These are phyloP conservation scores for Syngnathus scovelli DNA, from an alignment of 2,113 vertebrate genomes.

Conservation along the genomic window DNA sequence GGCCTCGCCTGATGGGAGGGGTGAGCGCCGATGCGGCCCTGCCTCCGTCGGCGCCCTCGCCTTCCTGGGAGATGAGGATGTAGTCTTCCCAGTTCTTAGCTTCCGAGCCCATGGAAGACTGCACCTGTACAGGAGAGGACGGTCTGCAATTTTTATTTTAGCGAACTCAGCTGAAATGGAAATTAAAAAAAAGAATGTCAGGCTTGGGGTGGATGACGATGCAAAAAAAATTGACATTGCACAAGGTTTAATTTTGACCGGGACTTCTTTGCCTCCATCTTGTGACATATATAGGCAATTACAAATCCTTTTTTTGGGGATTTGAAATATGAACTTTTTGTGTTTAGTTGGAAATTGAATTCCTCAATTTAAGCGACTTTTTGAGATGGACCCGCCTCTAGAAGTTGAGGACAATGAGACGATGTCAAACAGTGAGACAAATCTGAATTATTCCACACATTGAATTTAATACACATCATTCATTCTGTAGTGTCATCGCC, in stretches of 20 bases:
- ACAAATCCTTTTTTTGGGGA: too few relatives aligned
- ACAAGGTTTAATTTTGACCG: not conserved
- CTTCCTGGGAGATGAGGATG: conserved; percentile 86
- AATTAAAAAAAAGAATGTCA: not conserved
- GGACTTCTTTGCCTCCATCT: not conserved
- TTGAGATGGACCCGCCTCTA: not conserved
- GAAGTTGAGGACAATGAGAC: conserved; percentile 4
- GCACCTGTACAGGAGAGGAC: conserved; percentile 35
- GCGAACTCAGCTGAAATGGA: not conserved
- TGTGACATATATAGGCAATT: too few relatives aligned
- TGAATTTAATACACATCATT: conserved; percentile 8
- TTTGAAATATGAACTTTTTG: not conserved
- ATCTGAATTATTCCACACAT: conserved; percentile 5
- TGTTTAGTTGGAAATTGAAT: not conserved
- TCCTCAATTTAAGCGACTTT: not conserved
- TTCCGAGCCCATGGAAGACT: conserved; percentile 46
- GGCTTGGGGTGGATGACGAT: not conserved
- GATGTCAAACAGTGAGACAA: conserved; percentile 14
- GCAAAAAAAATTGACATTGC: too few relatives aligned
- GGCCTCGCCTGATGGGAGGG: conserved; percentile 48
- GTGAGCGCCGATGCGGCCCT: conserved; percentile 9
- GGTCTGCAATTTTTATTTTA: conserved; percentile 8
- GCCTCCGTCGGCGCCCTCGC: conserved; percentile 39
- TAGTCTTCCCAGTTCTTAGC: conserved; percentile 82
- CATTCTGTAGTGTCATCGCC: conserved; percentile 4